Conservation (phyloP, 2,113 vertebrate genomes). For the Hippoglossus stenolepis region DNA sequence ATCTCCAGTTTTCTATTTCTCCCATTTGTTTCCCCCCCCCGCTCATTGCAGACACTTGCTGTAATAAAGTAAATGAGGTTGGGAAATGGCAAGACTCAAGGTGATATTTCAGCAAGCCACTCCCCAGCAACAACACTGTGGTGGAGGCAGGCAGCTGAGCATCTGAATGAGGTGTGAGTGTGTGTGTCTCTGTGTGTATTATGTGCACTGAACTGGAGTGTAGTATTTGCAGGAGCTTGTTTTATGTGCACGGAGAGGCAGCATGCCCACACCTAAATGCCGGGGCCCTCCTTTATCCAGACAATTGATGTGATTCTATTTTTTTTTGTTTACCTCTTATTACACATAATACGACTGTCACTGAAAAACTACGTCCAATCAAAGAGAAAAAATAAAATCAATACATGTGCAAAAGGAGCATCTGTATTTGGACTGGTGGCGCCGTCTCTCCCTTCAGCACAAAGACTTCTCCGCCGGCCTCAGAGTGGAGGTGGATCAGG, state of each 20-base stretch:
- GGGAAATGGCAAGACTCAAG: slow-evolving; percentile 76
- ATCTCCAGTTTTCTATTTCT: slow-evolving; percentile 48
- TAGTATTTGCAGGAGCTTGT: slow-evolving; percentile 7
- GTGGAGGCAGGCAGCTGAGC: slow-evolving; percentile 43
- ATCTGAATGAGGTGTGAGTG: slow-evolving; percentile 54
- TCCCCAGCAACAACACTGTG: slow-evolving; percentile 64
- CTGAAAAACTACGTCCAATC: not conserved
- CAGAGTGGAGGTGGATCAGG: not conserved
- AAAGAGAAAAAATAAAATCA: slow-evolving; percentile 11
- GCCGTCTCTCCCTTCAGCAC: not conserved
- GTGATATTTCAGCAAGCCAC: slow-evolving; percentile 77
- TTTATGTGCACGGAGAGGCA: not conserved
- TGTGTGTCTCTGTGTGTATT: slow-evolving; percentile 6
- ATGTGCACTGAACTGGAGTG: not conserved
- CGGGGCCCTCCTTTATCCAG: not conserved
- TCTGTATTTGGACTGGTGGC: not conserved
- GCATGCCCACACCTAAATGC: not conserved
- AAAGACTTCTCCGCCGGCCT: no score
- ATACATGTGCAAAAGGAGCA: not conserved
- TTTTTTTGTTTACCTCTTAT: slow-evolving; percentile 3
- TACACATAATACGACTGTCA: not conserved
- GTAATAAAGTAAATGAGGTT: slow-evolving; percentile 83
- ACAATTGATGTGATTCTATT: not conserved
- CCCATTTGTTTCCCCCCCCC: slow-evolving; percentile 55
- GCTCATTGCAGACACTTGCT: slow-evolving; percentile 70